These are phyloP conservation scores for Vireo altiloquus DNA, from an alignment of 2,113 vertebrate species.

Conservation along the genomic window DNA sequence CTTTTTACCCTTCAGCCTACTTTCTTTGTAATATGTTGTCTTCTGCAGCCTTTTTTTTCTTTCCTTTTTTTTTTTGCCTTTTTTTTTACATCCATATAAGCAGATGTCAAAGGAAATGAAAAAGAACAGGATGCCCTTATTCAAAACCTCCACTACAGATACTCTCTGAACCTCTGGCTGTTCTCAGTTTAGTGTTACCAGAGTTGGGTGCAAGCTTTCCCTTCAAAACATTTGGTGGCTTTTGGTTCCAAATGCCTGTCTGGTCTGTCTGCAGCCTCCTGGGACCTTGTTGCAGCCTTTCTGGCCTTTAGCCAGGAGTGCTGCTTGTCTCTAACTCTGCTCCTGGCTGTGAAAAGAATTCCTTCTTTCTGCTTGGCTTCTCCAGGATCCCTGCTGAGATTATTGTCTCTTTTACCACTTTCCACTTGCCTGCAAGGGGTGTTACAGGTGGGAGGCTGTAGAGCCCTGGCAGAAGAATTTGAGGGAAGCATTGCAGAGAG, in stretches of 20 bases:
- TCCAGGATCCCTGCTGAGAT: background rate
- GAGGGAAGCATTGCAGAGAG: rapidly evolving
- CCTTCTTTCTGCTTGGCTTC: background rate
- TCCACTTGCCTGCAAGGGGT: background rate
- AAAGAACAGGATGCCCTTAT: background rate
- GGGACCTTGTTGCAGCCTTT: background rate
- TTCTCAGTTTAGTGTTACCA: background rate
- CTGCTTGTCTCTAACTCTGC: background rate
- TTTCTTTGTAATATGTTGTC: background rate
- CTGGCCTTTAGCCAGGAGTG: background rate
- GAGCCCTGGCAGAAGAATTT: background rate
- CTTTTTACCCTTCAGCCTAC: background rate
- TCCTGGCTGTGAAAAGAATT: background rate
- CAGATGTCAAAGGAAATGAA: background rate
- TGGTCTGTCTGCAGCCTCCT: background rate
- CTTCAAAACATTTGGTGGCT: background rate
- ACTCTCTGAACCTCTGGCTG: background rate
- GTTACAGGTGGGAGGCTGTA: background rate
- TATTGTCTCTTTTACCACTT: background rate
- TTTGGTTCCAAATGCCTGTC: background rate
- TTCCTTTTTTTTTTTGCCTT: rapidly evolving
- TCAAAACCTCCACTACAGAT: background rate
- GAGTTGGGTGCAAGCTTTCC: background rate
- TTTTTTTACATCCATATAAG: background rate
- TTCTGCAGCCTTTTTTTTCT: background rate